These are phyloP conservation scores for Alloscopus bannaensis DNA, from an alignment of 2,888 invertebrate genomes.

Conservation along the genomic window DNA sequence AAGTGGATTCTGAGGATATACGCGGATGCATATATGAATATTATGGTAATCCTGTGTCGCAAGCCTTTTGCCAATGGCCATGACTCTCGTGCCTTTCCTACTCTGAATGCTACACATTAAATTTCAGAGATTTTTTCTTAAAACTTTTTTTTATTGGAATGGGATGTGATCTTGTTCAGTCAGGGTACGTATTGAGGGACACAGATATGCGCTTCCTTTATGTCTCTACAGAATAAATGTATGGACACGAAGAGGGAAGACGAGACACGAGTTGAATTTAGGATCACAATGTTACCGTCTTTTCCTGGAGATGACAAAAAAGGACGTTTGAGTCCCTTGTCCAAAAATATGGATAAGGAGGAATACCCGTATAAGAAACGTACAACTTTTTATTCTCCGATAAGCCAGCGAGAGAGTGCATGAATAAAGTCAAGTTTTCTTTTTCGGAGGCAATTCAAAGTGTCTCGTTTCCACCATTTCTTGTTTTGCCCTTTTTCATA, in stretches of 20 bases:
- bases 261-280: slow-evolving; percentile 57
- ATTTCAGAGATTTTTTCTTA: slow-evolving; percentile 37
- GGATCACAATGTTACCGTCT: slow-evolving; percentile 17
- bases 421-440: not conserved
- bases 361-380: slow-evolving; percentile 7
- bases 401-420: not conserved
- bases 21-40: too few relatives aligned
- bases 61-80: slow-evolving; percentile 35
- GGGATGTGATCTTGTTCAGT: slow-evolving; percentile 25
- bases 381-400: not conserved
- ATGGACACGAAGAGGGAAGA: slow-evolving; percentile 8
- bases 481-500: too few relatives aligned
- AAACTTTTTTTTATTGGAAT: slow-evolving; percentile 42
- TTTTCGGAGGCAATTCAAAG: not conserved
- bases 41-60: too few relatives aligned
- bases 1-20: too few relatives aligned
- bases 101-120: slow-evolving; percentile 14
- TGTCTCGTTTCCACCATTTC: too few relatives aligned
- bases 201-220: not conserved
- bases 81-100: slow-evolving; percentile 15
- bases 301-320: slow-evolving; percentile 27
- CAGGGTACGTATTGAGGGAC: not conserved
- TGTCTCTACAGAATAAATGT: slow-evolving; percentile 10
- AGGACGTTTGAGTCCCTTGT: slow-evolving; percentile 34
- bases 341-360: too few relatives aligned